Evolutionary conservation across 2,797 vertebrate species (phyloP).

Genomic region (Myotis vivesi): DNA sequence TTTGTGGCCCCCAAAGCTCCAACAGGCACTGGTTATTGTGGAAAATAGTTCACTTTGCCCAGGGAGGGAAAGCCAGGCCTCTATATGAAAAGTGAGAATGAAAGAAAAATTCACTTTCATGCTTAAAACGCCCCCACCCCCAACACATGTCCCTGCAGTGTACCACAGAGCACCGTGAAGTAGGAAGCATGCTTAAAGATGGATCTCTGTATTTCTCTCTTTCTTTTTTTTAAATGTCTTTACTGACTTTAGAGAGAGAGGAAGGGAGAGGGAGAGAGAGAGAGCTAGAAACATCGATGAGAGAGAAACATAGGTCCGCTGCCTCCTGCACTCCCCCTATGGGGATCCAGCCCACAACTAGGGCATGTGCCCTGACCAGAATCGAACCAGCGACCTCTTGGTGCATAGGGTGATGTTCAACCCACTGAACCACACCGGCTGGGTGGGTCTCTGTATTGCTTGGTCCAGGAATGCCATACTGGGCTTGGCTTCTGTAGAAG

Average conservation of each 20-base stretch:
- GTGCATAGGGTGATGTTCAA: too few relatives aligned
- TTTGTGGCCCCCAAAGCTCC: not conserved
- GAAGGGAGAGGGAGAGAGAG: too few relatives aligned
- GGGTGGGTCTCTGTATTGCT: not conserved
- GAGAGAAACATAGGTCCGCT: too few relatives aligned
- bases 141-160: fast-evolving
- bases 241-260: too few relatives aligned
- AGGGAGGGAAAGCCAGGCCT: not conserved
- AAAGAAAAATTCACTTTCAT: not conserved
- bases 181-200: not conserved
- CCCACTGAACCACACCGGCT: too few relatives aligned
- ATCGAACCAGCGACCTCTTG: too few relatives aligned
- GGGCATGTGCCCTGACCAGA: too few relatives aligned
- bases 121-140: not conserved
- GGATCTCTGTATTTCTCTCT: not conserved
- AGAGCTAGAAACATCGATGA: too few relatives aligned
- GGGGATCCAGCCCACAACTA: too few relatives aligned
- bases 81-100: not conserved
- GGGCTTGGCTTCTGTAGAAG: not conserved
- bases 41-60: not conserved
- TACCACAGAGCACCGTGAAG: too few relatives aligned
- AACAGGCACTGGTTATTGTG: not conserved
- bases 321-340: too few relatives aligned
- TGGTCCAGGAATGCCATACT: not conserved
- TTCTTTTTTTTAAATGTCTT: too few relatives aligned